Evolutionary conservation across 2,888 invertebrate species (phyloP).

Genomic region (Drosophila helvetica): DNA sequence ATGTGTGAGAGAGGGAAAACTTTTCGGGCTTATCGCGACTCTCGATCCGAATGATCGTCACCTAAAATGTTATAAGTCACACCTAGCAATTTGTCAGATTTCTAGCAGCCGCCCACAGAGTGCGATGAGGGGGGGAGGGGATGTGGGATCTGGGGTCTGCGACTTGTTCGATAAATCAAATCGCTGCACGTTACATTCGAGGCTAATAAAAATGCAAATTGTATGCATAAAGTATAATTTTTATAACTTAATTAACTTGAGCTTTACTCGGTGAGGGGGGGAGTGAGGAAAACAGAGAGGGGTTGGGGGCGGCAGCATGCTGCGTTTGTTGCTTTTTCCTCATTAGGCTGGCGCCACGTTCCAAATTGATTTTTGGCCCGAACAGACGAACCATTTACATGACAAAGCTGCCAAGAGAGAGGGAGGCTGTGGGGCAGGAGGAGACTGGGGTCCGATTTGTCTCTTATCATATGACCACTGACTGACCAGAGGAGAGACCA

Average conservation of each 20-base stretch:
- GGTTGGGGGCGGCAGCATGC: constrained; percentile 48
- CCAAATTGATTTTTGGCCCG: constrained; percentile 67
- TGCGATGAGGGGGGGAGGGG: not conserved
- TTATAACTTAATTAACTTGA: constrained; percentile 73
- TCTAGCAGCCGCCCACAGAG: constrained; percentile 52
- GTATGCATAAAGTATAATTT: constrained; percentile 79
- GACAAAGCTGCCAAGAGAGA: constrained; percentile 52
- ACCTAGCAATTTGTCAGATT: constrained; percentile 73
- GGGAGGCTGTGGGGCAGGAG: constrained; percentile 15
- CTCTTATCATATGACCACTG: constrained; percentile 64
- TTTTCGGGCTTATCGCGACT: constrained; percentile 24
- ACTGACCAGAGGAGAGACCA: not conserved
- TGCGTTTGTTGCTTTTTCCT: constrained; percentile 61
- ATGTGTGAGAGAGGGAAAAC: constrained; percentile 65
- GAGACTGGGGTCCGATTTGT: constrained; percentile 49
- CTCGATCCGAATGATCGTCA: constrained; percentile 32
- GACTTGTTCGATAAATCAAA: constrained; percentile 62
- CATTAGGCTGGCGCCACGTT: constrained; percentile 73
- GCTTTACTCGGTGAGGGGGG: constrained; percentile 15
- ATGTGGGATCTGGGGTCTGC: constrained; percentile 2
- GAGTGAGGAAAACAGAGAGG: constrained; percentile 18
- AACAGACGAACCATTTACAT: constrained; percentile 58
- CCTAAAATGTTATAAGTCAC: constrained; percentile 67
- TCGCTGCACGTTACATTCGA: constrained; percentile 70
- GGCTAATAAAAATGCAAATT: constrained; percentile 73